phyloP scores from a whole-genome alignment of 2,797 vertebrate genomes.

The Labroides dimidiatus region DNA sequence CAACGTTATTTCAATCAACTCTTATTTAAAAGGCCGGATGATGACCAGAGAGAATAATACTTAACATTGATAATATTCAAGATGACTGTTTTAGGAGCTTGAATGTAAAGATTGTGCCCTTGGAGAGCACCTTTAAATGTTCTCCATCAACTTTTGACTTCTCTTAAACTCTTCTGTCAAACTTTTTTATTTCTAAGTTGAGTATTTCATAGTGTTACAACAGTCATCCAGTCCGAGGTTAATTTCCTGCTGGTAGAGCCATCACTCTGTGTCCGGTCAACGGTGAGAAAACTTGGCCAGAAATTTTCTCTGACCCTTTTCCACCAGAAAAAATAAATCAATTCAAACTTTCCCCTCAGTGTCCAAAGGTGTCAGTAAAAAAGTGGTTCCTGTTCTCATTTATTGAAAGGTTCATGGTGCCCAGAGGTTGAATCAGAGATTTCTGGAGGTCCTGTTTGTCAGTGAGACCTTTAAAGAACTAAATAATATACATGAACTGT shows the following conservation, averaged over 20 bases:
- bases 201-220: too few species aligned
- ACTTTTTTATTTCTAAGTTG: neutral
- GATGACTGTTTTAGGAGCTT: slow-evolving; percentile 24
- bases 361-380: too few species aligned
- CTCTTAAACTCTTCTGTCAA: neutral
- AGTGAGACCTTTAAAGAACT: too few species aligned
- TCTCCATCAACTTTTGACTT: slow-evolving; percentile 27
- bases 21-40: neutral
- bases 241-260: too few species aligned
- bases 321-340: neutral
- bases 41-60: slow-evolving; percentile 24
- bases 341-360: neutral
- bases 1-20: neutral
- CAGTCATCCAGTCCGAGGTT: too few species aligned
- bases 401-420: neutral
- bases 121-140: slow-evolving; percentile 18
- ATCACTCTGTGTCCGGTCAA: too few species aligned
- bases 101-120: slow-evolving; percentile 21
- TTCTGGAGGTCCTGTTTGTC: too few species aligned
- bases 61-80: slow-evolving; percentile 16
- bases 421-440: neutral
- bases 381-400: neutral
- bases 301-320: too few species aligned
- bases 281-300: neutral
- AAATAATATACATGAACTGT: too few species aligned